These are phyloP conservation scores for Theropithecus gelada DNA, from an alignment of 2,113 vertebrate genomes.

Conservation along the genomic window DNA sequence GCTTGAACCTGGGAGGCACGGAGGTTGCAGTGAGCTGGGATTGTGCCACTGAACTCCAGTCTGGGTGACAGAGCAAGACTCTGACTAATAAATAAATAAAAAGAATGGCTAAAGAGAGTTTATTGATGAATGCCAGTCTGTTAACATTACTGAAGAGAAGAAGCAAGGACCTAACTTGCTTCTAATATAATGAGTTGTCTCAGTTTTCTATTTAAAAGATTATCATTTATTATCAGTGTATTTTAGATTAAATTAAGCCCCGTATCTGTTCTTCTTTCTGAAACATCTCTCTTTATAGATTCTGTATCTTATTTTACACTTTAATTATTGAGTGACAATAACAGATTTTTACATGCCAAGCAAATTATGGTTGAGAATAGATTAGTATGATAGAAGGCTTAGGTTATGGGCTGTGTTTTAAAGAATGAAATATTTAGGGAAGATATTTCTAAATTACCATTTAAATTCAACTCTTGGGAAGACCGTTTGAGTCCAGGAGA, in stretches of 20 bases:
- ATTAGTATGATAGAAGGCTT: conserved; percentile 1
- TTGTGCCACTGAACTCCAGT: too few relatives aligned
- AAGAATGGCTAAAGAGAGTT: background rate
- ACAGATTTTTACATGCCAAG: conserved; percentile 82
- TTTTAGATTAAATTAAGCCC: conserved; percentile 11
- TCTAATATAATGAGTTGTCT: background rate
- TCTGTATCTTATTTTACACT: background rate
- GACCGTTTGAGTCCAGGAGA: too few relatives aligned
- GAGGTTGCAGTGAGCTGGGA: too few relatives aligned
- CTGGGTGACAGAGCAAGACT: too few relatives aligned
- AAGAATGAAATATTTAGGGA: conserved; percentile 6
- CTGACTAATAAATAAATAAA: background rate
- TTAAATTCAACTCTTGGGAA: background rate
- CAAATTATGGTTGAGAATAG: conserved; percentile 25
- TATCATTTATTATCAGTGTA: background rate
- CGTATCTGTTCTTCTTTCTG: background rate
- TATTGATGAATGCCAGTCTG: background rate
- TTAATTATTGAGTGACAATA: conserved; percentile 82
- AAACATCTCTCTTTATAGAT: conserved; percentile 10
- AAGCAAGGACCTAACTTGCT: background rate
- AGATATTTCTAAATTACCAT: conserved; percentile 33
- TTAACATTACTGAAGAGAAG: background rate
- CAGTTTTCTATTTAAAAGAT: background rate
- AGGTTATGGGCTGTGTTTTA: background rate
- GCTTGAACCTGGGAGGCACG: too few relatives aligned